Percentiles rank a stretch among this genome's conserved stretches.
These are phyloP conservation scores for Lasiurus borealis DNA, from an alignment of 2,113 vertebrate genomes.

Conservation along the genomic window DNA sequence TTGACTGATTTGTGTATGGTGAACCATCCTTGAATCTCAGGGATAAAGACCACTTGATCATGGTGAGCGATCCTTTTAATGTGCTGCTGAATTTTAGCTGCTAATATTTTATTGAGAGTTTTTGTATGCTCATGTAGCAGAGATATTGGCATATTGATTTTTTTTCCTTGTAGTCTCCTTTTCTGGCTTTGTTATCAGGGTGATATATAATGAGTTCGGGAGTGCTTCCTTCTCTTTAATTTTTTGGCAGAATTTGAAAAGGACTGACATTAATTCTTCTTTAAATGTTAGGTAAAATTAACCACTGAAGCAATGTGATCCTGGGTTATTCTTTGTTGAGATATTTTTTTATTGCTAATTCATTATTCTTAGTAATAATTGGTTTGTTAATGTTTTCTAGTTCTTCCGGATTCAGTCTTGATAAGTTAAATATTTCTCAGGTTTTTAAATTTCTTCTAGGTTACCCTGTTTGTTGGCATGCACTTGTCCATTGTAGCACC, in stretches of 20 bases:
- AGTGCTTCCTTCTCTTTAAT: background rate
- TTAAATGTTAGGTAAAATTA: conserved; percentile 24
- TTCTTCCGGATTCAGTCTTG: conserved; percentile 7
- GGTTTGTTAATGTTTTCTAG: background rate
- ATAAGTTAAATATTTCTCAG: background rate
- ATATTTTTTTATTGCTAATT: conserved; percentile 1
- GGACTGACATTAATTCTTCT: background rate
- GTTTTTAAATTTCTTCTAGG: background rate
- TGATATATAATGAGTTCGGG: background rate
- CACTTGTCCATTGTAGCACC: background rate
- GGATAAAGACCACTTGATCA: background rate
- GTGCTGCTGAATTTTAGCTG: background rate
- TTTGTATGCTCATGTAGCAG: background rate
- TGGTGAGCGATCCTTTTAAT: background rate
- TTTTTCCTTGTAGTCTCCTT: background rate
- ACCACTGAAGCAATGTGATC: background rate
- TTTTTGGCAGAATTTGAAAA: background rate
- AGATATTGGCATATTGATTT: background rate
- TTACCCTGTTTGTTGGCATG: background rate
- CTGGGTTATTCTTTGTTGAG: background rate
- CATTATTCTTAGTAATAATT: background rate
- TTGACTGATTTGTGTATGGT: background rate
- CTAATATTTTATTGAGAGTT: conserved; percentile 1
- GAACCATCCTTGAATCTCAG: background rate
- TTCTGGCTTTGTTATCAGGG: background rate